Conservation (phyloP, 2,888 invertebrate species). For the Lasioglossum villosulum region DNA sequence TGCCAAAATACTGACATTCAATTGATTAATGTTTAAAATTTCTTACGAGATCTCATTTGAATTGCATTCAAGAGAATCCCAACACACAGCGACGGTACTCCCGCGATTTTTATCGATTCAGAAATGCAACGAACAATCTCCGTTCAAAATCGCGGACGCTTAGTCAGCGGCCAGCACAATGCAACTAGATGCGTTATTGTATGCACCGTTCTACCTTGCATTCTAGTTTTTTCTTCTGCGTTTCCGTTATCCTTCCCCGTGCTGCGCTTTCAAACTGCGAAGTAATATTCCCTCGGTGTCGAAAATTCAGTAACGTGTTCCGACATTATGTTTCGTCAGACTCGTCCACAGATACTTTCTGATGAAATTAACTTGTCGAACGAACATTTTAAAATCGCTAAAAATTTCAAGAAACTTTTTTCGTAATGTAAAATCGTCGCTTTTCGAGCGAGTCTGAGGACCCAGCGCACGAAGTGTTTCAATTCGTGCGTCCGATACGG, state of each 20-base stretch:
- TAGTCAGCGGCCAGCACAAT: constrained; percentile 48
- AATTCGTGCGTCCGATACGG: background rate
- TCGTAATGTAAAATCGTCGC: background rate
- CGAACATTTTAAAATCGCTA: no score
- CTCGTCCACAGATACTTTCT: background rate
- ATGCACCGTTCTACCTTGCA: constrained; percentile 39
- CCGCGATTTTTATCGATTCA: constrained; percentile 37
- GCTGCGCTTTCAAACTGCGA: background rate
- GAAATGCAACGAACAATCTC: constrained; percentile 59
- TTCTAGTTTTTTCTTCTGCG: constrained; percentile 20
- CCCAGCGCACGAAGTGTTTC: background rate
- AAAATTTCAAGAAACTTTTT: background rate
- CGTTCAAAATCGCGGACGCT: constrained; percentile 59
- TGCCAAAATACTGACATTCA: background rate
- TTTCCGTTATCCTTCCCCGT: constrained; percentile 40
- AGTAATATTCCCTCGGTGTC: constrained; percentile 10
- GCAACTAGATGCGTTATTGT: constrained; percentile 60
- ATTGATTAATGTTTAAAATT: background rate
- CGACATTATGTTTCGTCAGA: background rate
- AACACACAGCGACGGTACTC: background rate
- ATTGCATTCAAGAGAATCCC: background rate
- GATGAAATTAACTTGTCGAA: background rate
- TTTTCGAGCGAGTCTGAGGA: background rate
- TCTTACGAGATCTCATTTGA: background rate
- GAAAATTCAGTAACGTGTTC: background rate